Base-by-base conservation (phyloP, 2,113 vertebrate genomes). In the Trematocara macrostoma region DNA sequence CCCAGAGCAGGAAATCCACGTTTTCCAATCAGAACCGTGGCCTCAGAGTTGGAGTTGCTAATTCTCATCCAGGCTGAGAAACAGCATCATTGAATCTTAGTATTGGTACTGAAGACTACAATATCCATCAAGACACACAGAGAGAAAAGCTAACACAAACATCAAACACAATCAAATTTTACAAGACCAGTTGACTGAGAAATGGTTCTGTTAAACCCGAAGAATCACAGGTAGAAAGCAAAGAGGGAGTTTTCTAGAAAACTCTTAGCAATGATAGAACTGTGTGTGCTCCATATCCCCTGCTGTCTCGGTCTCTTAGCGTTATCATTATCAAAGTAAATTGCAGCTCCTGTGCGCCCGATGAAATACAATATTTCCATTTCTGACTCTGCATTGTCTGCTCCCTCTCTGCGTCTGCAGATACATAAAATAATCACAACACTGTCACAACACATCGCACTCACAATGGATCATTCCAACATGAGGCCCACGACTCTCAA, bases 341-440 rank as follows among this genome's bases (percentile, higher is more conserved):
- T 93, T 94, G 92, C 86, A 5, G 84, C 82, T 84, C 90, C 88
- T 59, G 55, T 84, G 90, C 42, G 79, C 86, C 87, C 90, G 92
- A 93, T 92, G 93, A 94, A 95, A 94, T 91, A 86, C 88, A 93
- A 94, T 94, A 93, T 95, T 94, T 94, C 93, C 90, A 93, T 90
- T 89, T 91, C 88, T 89, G 81, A 90, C 79, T 92, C 81, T 79
- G 80, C 85, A 10, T 85, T 42, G 76, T 79, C 57, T 85, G 85
- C 79, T 78, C 52, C 9, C 78, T 86, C 83, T 84, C 57, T 20
- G 69, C 84, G 45, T 67, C 61, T 56, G 87, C 89, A 51, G 80
- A 86, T 42, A 67, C 92, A 87, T 53, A 8, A 83, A 80, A 82
- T 91, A 92, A 95, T 95, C 90, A 92, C 91, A 93, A 93, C 91